Evolutionary conservation across 2,888 invertebrate genomes (phyloP).

Genomic region (Pollenia amentaria): DNA sequence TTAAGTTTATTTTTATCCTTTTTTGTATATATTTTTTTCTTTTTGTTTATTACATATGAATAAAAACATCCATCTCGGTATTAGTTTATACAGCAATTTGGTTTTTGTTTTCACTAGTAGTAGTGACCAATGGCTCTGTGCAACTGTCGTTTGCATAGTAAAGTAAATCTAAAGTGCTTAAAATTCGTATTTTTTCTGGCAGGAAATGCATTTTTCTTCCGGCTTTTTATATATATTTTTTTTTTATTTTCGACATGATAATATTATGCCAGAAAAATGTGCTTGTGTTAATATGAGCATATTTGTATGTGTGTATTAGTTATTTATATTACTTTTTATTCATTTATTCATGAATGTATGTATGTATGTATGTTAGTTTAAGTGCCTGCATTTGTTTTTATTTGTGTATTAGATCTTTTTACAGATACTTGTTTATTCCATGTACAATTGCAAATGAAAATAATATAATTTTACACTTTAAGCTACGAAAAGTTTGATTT

Average conservation of each 20-base stretch:
- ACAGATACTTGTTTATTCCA: constrained; percentile 42
- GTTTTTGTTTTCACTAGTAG: constrained; percentile 17
- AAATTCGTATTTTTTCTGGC: constrained; percentile 78
- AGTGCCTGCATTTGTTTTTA: constrained; percentile 34
- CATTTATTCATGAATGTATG: constrained; percentile 19
- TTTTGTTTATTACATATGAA: neutral
- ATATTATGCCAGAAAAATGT: constrained; percentile 65
- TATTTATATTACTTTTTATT: constrained; percentile 26
- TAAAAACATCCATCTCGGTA: constrained; percentile 26
- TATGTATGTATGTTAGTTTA: neutral
- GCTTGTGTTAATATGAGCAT: constrained; percentile 9
- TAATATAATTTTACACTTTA: constrained; percentile 19
- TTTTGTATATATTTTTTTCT: neutral
- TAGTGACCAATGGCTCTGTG: constrained; percentile 70
- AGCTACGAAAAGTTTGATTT: neutral
- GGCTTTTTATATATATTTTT: constrained; percentile 76
- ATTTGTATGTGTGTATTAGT: neutral
- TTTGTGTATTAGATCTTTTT: constrained; percentile 13
- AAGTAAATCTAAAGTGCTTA: constrained; percentile 80
- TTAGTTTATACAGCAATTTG: constrained; percentile 31
- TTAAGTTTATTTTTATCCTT: constrained; percentile 10
- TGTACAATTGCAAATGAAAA: constrained; percentile 41
- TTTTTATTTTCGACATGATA: constrained; percentile 54
- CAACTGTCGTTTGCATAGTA: constrained; percentile 75
- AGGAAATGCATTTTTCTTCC: constrained; percentile 81